Conservation (phyloP, 2,113 vertebrate species). For the Psilopsiagon aymara region DNA sequence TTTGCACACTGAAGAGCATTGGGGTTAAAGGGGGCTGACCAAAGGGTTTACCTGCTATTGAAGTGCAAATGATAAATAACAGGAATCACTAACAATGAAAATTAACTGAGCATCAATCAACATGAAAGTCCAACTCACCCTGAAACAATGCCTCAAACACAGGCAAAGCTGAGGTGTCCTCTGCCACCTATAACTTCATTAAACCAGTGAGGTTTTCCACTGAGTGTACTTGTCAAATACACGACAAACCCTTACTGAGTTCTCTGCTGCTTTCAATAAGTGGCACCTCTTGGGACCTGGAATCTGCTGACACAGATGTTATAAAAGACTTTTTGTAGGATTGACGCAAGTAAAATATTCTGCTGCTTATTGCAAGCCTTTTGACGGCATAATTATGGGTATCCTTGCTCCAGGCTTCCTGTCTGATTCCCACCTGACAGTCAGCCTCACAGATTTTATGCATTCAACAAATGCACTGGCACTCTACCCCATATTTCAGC, state of each 20-base stretch:
- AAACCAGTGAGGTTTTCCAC: conserved; percentile 31
- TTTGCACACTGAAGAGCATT: not conserved
- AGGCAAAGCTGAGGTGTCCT: not conserved
- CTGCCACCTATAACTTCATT: conserved; percentile 50
- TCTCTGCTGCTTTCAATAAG: conserved; percentile 66
- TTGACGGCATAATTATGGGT: conserved; percentile 54
- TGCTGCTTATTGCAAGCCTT: conserved; percentile 53
- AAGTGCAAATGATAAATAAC: not conserved
- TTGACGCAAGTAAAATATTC: conserved; percentile 66
- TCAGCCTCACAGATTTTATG: conserved; percentile 39
- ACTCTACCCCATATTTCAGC: conserved; percentile 25
- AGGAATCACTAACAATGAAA: not conserved
- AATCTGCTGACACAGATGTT: conserved; percentile 69
- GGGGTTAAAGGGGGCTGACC: not conserved
- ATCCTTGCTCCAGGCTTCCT: conserved; percentile 52
- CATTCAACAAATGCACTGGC: not conserved
- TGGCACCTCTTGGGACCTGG: conserved; percentile 56
- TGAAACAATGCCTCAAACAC: conserved; percentile 35
- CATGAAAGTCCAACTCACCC: not conserved
- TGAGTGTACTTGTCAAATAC: conserved; percentile 33
- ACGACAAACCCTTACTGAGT: conserved; percentile 36
- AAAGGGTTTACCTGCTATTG: not conserved
- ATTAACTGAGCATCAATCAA: not conserved
- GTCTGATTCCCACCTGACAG: conserved; percentile 47
- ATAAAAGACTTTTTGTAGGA: conserved; percentile 56